These are phyloP conservation scores for Ceratotherium simum DNA, from an alignment of 2,113 vertebrate genomes.

Conservation along the genomic window DNA sequence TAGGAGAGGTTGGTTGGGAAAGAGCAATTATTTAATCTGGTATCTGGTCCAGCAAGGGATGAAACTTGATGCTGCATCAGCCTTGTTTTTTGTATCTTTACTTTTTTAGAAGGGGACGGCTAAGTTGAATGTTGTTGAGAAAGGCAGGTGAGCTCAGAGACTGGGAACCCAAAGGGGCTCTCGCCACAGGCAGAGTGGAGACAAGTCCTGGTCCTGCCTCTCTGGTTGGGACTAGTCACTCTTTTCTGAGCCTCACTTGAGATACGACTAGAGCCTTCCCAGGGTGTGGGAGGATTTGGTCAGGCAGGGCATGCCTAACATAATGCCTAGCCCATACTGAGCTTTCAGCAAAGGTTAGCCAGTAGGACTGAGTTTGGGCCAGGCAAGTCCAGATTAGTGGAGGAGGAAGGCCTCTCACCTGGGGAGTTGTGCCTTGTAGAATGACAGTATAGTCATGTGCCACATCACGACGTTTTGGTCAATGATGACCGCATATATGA, in stretches of 20 bases:
- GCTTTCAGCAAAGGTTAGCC: neutral
- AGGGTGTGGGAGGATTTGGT: neutral
- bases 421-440: too few species aligned
- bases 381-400: neutral
- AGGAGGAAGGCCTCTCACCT: neutral
- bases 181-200: neutral
- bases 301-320: neutral
- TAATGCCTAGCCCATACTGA: rapidly evolving
- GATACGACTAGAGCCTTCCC: neutral
- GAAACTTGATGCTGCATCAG: rapidly evolving
- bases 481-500: too few species aligned
- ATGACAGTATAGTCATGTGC: too few species aligned
- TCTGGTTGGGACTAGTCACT: neutral
- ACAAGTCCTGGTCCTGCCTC: neutral
- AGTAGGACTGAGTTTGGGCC: neutral
- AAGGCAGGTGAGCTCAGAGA: neutral
- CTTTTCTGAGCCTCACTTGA: neutral
- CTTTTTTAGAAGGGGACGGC: neutral
- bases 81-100: neutral
- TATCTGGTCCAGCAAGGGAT: neutral
- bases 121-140: neutral
- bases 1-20: too few species aligned
- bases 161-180: neutral
- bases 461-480: too few species aligned
- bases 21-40: rapidly evolving